Percentiles rank a stretch among this genome's conserved stretches.
phyloP scores from a whole-genome alignment of 2,113 vertebrate genomes.

The Rhagologus leucostigma region DNA sequence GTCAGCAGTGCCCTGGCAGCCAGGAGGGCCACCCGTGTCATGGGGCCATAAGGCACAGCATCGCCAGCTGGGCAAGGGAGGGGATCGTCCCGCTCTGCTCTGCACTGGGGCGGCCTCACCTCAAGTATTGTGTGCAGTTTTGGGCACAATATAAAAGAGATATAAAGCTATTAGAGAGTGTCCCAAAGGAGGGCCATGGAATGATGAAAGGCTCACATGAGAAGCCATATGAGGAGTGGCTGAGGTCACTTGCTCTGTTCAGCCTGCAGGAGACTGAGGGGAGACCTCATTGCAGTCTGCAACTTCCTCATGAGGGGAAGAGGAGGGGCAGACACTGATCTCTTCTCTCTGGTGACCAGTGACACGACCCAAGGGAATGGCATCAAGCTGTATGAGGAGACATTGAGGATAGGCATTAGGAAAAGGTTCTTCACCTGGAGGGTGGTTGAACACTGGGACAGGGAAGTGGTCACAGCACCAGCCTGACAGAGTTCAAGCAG shows the following conservation, averaged over 20 bases:
- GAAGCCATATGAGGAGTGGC: rapidly evolving
- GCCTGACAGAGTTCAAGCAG: not conserved
- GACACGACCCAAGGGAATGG: not conserved
- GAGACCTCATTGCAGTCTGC: not conserved
- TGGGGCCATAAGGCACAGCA: not conserved
- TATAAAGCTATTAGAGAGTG: not conserved
- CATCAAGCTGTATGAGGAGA: not conserved
- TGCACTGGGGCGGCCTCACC: rapidly evolving
- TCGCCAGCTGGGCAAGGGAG: rapidly evolving
- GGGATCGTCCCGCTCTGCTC: not conserved
- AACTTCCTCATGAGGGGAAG: not conserved
- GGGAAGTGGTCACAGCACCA: not conserved
- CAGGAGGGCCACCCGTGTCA: not conserved
- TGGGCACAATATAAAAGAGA: not conserved
- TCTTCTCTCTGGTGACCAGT: not conserved
- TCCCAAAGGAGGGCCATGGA: not conserved
- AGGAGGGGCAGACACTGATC: not conserved
- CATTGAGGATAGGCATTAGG: not conserved
- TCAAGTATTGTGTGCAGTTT: rapidly evolving
- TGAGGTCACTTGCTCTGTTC: not conserved
- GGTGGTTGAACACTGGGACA: not conserved
- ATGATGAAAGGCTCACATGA: not conserved
- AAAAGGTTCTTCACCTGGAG: not conserved
- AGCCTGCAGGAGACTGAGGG: not conserved
- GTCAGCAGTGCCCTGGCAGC: not conserved